Percentiles rank a stretch among this genome's conserved stretches.
Evolutionary conservation across 2,797 vertebrate species (phyloP).

Genomic region (Megalops cyprinoides): DNA sequence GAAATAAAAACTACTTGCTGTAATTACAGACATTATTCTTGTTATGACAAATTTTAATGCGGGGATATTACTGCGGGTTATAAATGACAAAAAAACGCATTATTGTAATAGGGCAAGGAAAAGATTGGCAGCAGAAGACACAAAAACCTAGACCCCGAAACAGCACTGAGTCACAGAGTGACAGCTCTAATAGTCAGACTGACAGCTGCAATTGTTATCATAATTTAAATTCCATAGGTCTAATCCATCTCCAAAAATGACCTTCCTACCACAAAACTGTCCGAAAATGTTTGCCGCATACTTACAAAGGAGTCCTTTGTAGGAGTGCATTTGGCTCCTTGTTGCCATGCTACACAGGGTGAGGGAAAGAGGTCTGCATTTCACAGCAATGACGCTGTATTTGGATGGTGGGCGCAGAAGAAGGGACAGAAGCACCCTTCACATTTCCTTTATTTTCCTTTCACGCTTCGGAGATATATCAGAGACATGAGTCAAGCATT

Average conservation of each 20-base stretch:
- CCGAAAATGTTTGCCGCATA: background rate
- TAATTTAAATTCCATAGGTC: constrained; percentile 21
- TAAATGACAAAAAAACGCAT: constrained; percentile 20
- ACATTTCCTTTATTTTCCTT: background rate
- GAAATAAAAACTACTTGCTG: constrained; percentile 16
- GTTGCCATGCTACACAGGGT: background rate
- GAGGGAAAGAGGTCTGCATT: background rate
- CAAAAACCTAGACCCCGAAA: background rate
- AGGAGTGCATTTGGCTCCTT: background rate
- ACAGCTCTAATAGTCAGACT: constrained; percentile 23
- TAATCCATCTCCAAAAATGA: constrained; percentile 8
- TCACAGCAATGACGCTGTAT: background rate
- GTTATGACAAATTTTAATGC: constrained; percentile 18
- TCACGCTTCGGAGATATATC: no score
- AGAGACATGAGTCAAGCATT: background rate
- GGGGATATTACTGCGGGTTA: constrained; percentile 12
- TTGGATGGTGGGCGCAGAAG: background rate
- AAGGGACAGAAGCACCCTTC: background rate
- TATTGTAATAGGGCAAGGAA: constrained; percentile 17
- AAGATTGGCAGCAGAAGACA: constrained; percentile 8
- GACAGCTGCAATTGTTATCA: constrained; percentile 28
- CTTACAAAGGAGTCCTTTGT: background rate
- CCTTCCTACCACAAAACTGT: background rate
- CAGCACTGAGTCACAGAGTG: background rate
- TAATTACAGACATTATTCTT: constrained; percentile 13